Percentiles rank a stretch among this genome's conserved stretches.
phyloP scores from a whole-genome alignment of 2,113 vertebrate species.

The Apodemus speciosus region DNA sequence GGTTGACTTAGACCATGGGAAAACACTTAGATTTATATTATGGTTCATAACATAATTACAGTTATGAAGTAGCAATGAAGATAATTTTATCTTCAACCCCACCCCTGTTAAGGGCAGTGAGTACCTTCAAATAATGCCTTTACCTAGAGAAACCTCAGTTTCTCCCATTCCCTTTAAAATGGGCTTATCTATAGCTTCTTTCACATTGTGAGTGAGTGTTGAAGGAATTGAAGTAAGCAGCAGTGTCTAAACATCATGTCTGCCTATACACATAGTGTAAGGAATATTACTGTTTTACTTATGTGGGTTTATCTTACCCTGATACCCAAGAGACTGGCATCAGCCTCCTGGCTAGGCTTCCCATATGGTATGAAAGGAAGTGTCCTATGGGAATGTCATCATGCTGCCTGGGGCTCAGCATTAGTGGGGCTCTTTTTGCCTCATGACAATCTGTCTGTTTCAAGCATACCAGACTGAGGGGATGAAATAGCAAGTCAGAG shows the following conservation, averaged over 20 bases:
- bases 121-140: neutral
- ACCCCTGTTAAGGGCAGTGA: fast-evolving
- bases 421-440: neutral
- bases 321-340: too few species aligned
- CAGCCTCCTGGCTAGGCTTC: neutral
- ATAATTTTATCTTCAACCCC: neutral
- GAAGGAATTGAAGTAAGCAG: too few species aligned
- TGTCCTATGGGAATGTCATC: neutral
- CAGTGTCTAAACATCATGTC: fast-evolving
- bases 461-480: conserved; percentile 50
- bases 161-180: neutral
- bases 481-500: conserved; percentile 39
- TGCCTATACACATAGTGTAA: neutral
- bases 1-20: neutral
- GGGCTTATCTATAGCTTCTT: neutral
- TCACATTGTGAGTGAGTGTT: neutral
- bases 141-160: neutral
- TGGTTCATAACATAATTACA: neutral
- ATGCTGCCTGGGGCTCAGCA: neutral
- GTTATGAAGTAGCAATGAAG: neutral
- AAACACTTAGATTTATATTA: neutral
- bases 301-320: neutral
- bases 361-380: neutral
- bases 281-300: neutral
- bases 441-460: conserved; percentile 51